These are phyloP conservation scores for Tetanocera ferruginea DNA, from an alignment of 2,888 invertebrate species.

Conservation along the genomic window DNA sequence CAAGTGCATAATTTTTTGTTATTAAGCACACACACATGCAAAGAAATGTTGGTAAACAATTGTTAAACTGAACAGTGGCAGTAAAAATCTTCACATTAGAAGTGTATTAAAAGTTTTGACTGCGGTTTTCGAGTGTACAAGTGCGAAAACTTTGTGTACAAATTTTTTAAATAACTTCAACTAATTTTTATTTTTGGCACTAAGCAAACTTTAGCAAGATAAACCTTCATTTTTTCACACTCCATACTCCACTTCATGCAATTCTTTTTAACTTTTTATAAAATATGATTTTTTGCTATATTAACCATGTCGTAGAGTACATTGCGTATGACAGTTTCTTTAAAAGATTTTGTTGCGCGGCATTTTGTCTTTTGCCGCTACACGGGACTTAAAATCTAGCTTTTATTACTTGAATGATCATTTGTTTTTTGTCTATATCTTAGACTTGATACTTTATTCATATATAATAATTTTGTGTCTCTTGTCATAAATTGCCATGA, in stretches of 20 bases:
- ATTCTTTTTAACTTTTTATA: background rate
- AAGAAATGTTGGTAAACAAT: background rate
- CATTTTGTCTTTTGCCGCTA: background rate
- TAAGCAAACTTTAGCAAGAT: too few relatives aligned
- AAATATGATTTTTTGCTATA: background rate
- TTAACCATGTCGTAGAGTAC: background rate
- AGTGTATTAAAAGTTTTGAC: too few relatives aligned
- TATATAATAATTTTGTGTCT: conserved; percentile 33
- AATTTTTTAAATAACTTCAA: too few relatives aligned
- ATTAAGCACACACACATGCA: background rate
- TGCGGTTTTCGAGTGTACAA: too few relatives aligned
- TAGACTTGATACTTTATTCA: background rate
- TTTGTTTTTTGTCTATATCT: background rate
- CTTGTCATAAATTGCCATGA: conserved; percentile 48
- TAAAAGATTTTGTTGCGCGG: background rate
- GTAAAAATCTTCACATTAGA: background rate
- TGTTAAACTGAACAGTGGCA: background rate
- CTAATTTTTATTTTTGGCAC: too few relatives aligned
- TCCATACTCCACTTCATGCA: background rate
- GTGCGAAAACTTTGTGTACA: too few relatives aligned
- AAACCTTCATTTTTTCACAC: background rate
- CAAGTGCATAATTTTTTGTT: conserved; percentile 25
- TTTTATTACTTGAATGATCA: background rate
- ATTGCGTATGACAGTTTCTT: conserved; percentile 25
- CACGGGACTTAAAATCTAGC: background rate